phyloP scores from a whole-genome alignment of 2,888 invertebrate genomes.

The Ceramica pisi region DNA sequence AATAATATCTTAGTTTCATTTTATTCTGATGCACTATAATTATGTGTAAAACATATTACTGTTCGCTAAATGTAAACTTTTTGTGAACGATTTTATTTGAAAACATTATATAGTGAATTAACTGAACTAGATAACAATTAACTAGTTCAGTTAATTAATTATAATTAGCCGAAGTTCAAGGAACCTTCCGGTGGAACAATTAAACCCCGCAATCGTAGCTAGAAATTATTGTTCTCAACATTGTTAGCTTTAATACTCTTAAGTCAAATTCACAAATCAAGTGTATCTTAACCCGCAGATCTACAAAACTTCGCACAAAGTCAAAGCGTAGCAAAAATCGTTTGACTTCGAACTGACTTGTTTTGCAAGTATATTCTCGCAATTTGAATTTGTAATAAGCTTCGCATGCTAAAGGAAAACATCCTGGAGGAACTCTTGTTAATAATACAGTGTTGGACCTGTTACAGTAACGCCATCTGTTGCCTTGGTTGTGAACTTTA shows the following conservation, averaged over 20 bases:
- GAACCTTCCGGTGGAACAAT: too few species aligned
- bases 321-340: slow-evolving; percentile 30
- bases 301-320: slow-evolving; percentile 41
- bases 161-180: too few species aligned
- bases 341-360: slow-evolving; percentile 46
- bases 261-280: slow-evolving; percentile 5
- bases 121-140: too few species aligned
- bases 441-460: slow-evolving; percentile 40
- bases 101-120: too few species aligned
- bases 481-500: slow-evolving; percentile 36
- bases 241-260: neutral
- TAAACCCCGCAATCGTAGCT: too few species aligned
- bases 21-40: too few species aligned
- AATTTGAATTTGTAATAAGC: slow-evolving; percentile 64
- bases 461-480: slow-evolving; percentile 56
- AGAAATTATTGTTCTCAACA: neutral
- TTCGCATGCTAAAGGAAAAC: slow-evolving; percentile 43
- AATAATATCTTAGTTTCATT: too few species aligned
- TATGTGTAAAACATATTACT: too few species aligned
- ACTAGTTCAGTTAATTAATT: too few species aligned
- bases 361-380: slow-evolving; percentile 42
- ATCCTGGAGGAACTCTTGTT: slow-evolving; percentile 36
- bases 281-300: slow-evolving; percentile 12
- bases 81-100: too few species aligned
- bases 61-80: too few species aligned